Evolutionary conservation across 2,888 invertebrate species (phyloP).

Genomic region (Sisyra nigra): DNA sequence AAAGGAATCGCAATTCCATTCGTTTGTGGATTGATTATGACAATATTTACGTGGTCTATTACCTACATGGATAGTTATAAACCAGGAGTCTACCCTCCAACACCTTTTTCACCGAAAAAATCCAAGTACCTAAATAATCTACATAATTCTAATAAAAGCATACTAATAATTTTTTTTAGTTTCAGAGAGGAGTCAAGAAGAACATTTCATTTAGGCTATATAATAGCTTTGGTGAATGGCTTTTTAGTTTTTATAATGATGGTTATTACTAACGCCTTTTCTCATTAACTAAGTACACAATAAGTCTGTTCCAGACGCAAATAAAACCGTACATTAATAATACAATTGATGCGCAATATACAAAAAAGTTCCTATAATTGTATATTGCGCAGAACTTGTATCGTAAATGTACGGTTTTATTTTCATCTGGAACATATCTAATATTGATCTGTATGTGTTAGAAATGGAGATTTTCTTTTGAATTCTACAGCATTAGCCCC

Average conservation of each 20-base stretch:
- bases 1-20: conserved; percentile 24
- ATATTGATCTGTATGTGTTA: not conserved
- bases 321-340: too few relatives aligned
- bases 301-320: too few relatives aligned
- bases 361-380: too few relatives aligned
- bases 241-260: conserved; percentile 27
- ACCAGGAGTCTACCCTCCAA: conserved; percentile 40
- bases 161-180: conserved; percentile 15
- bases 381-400: too few relatives aligned
- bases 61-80: conserved; percentile 42
- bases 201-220: conserved; percentile 30
- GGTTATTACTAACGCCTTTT: conserved; percentile 12
- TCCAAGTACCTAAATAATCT: conserved; percentile 31
- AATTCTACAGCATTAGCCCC: too few relatives aligned
- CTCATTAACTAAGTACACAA: not conserved
- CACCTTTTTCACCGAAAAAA: conserved; percentile 35
- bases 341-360: too few relatives aligned
- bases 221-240: conserved; percentile 31
- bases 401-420: too few relatives aligned
- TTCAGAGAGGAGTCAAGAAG: conserved; percentile 23
- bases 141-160: too few relatives aligned
- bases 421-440: too few relatives aligned
- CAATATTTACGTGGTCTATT: conserved; percentile 38
- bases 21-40: conserved; percentile 31
- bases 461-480: too few relatives aligned